Evolutionary conservation across 1,140 invertebrate genomes (phyloP).

Genomic region (Microplitis demolitor): DNA sequence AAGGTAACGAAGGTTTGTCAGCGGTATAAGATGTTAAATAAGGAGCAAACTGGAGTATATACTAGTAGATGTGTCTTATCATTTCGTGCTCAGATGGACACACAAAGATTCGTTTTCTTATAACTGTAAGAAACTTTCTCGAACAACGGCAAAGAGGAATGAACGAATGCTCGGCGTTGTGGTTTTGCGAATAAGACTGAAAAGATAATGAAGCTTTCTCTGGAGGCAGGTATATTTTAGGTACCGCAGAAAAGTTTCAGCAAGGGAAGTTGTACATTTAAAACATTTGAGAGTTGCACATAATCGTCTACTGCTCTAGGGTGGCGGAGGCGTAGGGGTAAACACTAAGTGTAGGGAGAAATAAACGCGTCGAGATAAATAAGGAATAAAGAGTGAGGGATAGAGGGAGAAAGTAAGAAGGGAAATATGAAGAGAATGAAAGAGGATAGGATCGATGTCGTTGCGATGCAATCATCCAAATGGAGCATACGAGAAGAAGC

Average conservation of each 20-base stretch:
- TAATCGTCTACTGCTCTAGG: neutral
- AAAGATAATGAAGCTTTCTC: too few relatives aligned
- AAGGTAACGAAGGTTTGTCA: too few relatives aligned
- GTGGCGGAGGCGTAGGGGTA: neutral
- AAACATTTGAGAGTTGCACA: neutral
- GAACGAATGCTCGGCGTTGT: neutral
- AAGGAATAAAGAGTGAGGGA: too few relatives aligned
- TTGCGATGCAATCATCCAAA: constrained; percentile 43
- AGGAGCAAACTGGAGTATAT: too few relatives aligned
- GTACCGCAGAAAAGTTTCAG: too few relatives aligned
- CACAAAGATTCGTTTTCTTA: neutral
- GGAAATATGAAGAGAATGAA: neutral
- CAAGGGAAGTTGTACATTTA: neutral
- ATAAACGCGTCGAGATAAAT: neutral
- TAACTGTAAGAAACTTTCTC: neutral
- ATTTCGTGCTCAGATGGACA: constrained; percentile 1
- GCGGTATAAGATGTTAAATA: too few relatives aligned
- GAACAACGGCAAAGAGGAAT: neutral
- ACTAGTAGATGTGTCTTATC: neutral
- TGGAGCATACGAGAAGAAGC: constrained; percentile 37
- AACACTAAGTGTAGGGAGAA: neutral
- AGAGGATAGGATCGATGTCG: constrained; percentile 15
- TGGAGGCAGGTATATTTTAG: too few relatives aligned
- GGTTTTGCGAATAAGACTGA: neutral
- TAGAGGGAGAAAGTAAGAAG: neutral